phyloP scores from a whole-genome alignment of 2,888 invertebrate species.

The Laothoe populi region DNA sequence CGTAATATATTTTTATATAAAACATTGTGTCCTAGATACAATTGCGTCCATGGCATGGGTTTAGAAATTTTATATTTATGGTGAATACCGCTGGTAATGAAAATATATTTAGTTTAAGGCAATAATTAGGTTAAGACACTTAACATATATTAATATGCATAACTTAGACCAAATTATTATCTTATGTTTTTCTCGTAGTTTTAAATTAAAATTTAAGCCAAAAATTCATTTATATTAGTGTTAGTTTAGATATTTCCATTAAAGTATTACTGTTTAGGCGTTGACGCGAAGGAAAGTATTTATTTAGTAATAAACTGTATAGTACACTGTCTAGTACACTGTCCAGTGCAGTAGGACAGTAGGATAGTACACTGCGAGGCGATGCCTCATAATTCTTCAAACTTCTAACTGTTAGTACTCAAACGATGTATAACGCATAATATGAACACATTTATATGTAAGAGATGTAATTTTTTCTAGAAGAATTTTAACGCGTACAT shows the following conservation, averaged over 20 bases:
- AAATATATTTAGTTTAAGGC: slow-evolving; percentile 74
- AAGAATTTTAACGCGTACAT: slow-evolving; percentile 70
- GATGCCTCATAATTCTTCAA: slow-evolving; percentile 41
- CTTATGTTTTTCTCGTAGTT: slow-evolving; percentile 82
- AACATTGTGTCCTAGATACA: slow-evolving; percentile 35
- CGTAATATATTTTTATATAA: slow-evolving; percentile 7
- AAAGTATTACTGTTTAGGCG: slow-evolving; percentile 77
- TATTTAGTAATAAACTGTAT: slow-evolving; percentile 61
- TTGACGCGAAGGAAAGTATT: slow-evolving; percentile 71
- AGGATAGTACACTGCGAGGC: slow-evolving; percentile 31
- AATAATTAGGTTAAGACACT: slow-evolving; percentile 82
- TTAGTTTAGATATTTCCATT: slow-evolving; percentile 73
- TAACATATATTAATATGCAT: slow-evolving; percentile 79
- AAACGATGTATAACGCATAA: slow-evolving; percentile 75
- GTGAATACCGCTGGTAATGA: slow-evolving; percentile 69
- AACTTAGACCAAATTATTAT: slow-evolving; percentile 85
- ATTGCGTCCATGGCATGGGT: slow-evolving; percentile 49
- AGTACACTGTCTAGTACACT: slow-evolving; percentile 29
- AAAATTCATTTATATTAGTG: slow-evolving; percentile 81
- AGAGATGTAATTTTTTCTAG: slow-evolving; percentile 79
- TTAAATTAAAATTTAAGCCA: slow-evolving; percentile 83
- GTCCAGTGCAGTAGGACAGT: slow-evolving; percentile 28
- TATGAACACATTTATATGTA: slow-evolving; percentile 69
- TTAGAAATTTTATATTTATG: slow-evolving; percentile 39
- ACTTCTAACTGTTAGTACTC: slow-evolving; percentile 57